Base-by-base conservation (phyloP, 2,888 invertebrate genomes). In the Nephrotoma flavescens region DNA sequence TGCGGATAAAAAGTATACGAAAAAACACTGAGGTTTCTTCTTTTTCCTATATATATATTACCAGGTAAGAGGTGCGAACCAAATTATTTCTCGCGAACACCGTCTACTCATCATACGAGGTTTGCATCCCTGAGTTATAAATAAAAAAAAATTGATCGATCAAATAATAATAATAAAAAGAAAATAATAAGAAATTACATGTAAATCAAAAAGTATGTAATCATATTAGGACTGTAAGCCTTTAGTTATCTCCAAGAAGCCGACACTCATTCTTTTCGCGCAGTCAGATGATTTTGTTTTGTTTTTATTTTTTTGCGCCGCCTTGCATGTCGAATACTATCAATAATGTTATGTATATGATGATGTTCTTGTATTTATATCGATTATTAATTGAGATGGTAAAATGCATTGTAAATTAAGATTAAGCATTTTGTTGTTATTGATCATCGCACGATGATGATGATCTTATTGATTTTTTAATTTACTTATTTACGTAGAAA, bases 201-300 rank as follows among this genome's bases (percentile, higher is more conserved):
- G 71, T 91, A 91, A 91, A 91, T 91, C 90, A 71, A 90, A 91
- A 91, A 91, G 91, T 90, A 91, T 91, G 91, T 91, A 91, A 91
- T 91, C 91, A 91, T 90, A 91, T 91, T 91, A 91, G 90, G 71
- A 31, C 31, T 71, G 71, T 89, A 90, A 90, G 89, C 89, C 89
- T 90, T 90, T 90, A 89, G 90, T 90, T 90, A 90, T 90, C 89
- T 89, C 31, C 89, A 89, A 89, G 89, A 89, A 90, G 90, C 90
- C 90, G 90, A 71, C 71, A 71, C 71, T 71, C 71, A 31, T 71
- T 71, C 71, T 71, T 31, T 31, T 71, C 71, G 71, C 71, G 71
- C 71, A 71, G 71, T 71, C 86, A 44, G 44, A 86, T 86, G 71
- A 71, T 71, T 19, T 84, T 31, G 83, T 47, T 47, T 41, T 45